phyloP scores from a whole-genome alignment of 2,888 invertebrate genomes.

The Platycnemis pennipes region DNA sequence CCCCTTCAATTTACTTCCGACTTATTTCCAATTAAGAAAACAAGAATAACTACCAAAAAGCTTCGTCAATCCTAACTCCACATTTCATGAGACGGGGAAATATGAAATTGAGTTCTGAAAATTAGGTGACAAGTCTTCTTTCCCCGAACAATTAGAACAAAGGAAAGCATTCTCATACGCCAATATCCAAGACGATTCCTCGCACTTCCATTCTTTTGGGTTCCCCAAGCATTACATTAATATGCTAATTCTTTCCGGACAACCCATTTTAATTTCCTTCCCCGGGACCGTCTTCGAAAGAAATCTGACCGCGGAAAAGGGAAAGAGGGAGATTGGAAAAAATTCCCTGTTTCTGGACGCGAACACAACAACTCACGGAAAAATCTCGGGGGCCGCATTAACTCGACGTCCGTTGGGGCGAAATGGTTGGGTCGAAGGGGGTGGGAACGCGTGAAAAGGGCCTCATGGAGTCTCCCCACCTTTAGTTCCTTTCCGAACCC shows the following conservation, averaged over 20 bases:
- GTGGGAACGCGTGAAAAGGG: not conserved
- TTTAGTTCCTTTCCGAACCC: not conserved
- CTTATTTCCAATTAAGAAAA: not conserved
- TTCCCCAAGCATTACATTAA: constrained; percentile 8
- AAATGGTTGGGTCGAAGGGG: not conserved
- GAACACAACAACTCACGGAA: not conserved
- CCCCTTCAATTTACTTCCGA: not conserved
- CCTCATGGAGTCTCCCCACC: not conserved
- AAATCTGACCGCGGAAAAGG: constrained; percentile 11
- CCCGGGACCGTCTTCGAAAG: constrained; percentile 7
- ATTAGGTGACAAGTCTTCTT: not conserved
- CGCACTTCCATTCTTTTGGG: not conserved
- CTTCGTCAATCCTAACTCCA: not conserved
- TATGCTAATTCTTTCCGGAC: constrained; percentile 48
- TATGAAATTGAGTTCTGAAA: not conserved
- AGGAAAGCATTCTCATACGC: not conserved
- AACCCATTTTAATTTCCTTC: constrained; percentile 22
- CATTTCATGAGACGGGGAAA: not conserved
- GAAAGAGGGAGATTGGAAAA: not conserved
- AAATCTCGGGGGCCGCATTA: not conserved
- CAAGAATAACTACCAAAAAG: not conserved
- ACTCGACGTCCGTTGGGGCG: not conserved
- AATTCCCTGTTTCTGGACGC: constrained; percentile 34
- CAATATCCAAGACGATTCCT: constrained; percentile 29
- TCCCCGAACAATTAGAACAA: not conserved